Percentiles rank a stretch among this genome's conserved stretches.
phyloP scores from a whole-genome alignment of 2,888 invertebrate genomes.

The Idaea dimidiata region DNA sequence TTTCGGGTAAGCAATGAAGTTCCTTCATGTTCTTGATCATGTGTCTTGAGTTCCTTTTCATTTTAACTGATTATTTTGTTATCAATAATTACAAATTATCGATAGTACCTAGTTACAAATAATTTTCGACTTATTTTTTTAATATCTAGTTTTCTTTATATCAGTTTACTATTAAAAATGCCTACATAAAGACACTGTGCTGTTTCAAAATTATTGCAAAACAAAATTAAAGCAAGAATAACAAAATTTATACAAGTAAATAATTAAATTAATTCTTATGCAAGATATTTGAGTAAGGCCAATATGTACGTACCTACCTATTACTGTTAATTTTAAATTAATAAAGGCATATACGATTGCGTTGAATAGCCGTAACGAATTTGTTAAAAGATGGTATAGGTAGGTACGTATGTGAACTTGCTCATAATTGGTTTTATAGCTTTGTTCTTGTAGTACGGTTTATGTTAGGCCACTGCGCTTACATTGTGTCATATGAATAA shows the following conservation, averaged over 20 bases:
- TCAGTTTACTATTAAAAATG: too few species aligned
- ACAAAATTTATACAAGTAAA: slow-evolving; percentile 11
- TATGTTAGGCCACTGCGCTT: slow-evolving; percentile 11
- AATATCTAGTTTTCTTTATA: too few species aligned
- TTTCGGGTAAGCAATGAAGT: too few species aligned
- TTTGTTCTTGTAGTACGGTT: slow-evolving; percentile 28
- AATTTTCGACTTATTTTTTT: too few species aligned
- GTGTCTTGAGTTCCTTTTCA: too few species aligned
- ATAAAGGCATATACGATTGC: slow-evolving; percentile 58
- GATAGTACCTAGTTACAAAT: too few species aligned
- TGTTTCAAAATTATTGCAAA: not conserved
- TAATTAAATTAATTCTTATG: slow-evolving; percentile 62
- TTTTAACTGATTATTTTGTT: too few species aligned
- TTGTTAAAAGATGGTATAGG: slow-evolving; percentile 47
- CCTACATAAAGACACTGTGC: not conserved
- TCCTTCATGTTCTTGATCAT: too few species aligned
- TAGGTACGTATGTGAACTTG: not conserved
- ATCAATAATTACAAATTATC: too few species aligned
- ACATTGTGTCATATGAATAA: too few species aligned
- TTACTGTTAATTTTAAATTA: slow-evolving; percentile 65
- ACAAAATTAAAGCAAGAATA: slow-evolving; percentile 26
- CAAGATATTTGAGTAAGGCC: slow-evolving; percentile 67
- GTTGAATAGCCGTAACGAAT: slow-evolving; percentile 67
- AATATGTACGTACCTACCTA: slow-evolving; percentile 62
- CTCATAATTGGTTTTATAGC: slow-evolving; percentile 10